Conservation (phyloP, 2,797 vertebrate species). For the Phataginus tricuspis region DNA sequence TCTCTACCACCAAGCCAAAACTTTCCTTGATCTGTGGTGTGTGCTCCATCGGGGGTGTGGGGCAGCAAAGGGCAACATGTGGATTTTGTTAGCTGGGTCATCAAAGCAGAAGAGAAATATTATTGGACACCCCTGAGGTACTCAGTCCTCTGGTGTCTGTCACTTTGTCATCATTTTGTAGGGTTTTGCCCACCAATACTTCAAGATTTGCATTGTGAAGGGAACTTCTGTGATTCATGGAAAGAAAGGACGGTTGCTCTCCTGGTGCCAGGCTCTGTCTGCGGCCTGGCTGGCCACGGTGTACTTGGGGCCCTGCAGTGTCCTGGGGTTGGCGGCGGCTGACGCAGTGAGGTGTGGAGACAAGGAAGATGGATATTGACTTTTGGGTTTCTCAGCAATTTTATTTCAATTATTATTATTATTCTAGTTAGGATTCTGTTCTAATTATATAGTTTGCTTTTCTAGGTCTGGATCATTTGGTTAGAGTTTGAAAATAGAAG, state of each 20-base stretch:
- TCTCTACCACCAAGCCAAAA: not conserved
- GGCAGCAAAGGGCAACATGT: not conserved
- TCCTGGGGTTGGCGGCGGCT: not conserved
- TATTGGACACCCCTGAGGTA: not conserved
- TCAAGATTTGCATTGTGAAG: not conserved
- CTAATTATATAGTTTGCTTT: not conserved
- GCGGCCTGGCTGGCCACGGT: not conserved
- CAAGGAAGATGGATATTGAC: not conserved
- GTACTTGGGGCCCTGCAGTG: not conserved
- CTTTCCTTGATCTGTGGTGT: not conserved
- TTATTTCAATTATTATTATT: not conserved
- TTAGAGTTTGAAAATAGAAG: slow-evolving; percentile 49
- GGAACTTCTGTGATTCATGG: not conserved
- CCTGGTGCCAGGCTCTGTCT: accelerated
- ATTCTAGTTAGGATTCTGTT: slow-evolving; percentile 38
- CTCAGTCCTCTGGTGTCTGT: not conserved
- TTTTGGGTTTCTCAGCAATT: not conserved
- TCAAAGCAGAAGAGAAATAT: not conserved
- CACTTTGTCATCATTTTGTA: not conserved
- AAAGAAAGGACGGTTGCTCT: not conserved
- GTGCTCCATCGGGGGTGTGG: not conserved
- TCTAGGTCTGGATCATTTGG: slow-evolving; percentile 43
- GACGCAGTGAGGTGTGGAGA: not conserved
- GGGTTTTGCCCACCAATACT: not conserved
- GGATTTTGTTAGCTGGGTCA: slow-evolving; percentile 32